Evolutionary conservation across 2,888 invertebrate species (phyloP), one percentile per base, ranked within the genome.

Genomic region (Trichopria drosophilae): DNA sequence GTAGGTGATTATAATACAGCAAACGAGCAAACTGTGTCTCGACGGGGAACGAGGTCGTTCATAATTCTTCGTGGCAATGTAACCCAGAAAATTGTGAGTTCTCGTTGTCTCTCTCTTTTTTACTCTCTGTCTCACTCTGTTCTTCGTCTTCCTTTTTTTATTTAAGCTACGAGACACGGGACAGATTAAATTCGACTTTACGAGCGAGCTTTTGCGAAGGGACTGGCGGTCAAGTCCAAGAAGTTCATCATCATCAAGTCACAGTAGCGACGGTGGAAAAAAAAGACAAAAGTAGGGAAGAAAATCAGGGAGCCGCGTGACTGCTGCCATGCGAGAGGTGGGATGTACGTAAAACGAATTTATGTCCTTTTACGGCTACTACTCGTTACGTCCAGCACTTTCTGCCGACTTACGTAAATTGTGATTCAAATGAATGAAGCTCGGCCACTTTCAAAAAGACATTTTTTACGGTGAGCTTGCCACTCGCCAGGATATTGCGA

Each of bases 231-330:
- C 48, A 49, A 55, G 59, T 52, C 47, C 61, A 60, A 60, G 63
- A 69, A 70, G 70, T 73, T 73, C 71, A 71, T 73, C 72, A 71
- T 72, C 71, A 72, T 73, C 70, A 70, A 69, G 64, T 64, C 65
- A 51, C 55, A 48, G 59, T n/a, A 59, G 50, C 13, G 22, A 18
- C 18, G 41, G 41, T 12, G 35, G 29, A 4, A 34, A 19, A n/a
- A 34, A 34, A 20, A 34, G n/a, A n/a, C n/a, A n/a, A n/a, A n/a
- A n/a, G n/a, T 10, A 23, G 16, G 29, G 31, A 26, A 35, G 26
- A 13, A 18, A n/a, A 24, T 37, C 39, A 29, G 29, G 47, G 40
- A 41, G 39, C 26, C 36, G 32, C 20, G 22, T 42, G 34, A 37
- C 18, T 39, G 5, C 50, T 22, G 23, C 41, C 36, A 32, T 26